These are phyloP conservation scores for Drosophila triauraria DNA, from an alignment of 1,140 invertebrate genomes.

Conservation along the genomic window DNA sequence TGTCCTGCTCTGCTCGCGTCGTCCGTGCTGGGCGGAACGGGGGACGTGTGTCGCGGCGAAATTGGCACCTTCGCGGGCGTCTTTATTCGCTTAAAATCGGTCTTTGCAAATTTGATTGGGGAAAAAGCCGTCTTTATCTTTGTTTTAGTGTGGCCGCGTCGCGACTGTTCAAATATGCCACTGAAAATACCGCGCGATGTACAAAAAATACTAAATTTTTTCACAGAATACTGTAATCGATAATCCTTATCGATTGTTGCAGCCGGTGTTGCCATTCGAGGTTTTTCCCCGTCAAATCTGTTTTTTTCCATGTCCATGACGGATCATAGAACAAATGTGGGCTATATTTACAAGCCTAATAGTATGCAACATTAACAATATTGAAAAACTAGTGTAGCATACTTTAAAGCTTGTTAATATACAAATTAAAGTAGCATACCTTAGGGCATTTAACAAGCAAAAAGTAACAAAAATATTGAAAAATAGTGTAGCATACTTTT, in stretches of 20 bases:
- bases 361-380: too few species aligned
- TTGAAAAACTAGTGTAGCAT: too few species aligned
- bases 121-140: conserved; percentile 40
- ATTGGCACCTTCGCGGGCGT: conserved; percentile 10
- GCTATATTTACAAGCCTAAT: too few species aligned
- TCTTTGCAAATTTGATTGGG: conserved; percentile 15
- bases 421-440: too few species aligned
- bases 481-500: too few species aligned
- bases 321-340: too few species aligned
- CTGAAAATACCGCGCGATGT: not conserved
- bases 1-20: conserved; percentile 15
- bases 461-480: too few species aligned
- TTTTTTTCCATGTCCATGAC: too few species aligned
- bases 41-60: not conserved
- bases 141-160: conserved; percentile 9
- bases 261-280: too few species aligned
- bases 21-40: conserved; percentile 11
- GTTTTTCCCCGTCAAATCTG: too few species aligned
- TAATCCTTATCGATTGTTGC: not conserved
- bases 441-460: too few species aligned
- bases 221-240: not conserved
- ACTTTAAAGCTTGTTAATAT: too few species aligned
- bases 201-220: not conserved
- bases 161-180: conserved; percentile 1
- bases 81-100: conserved; percentile 25